A percentile compares a stretch with the other conserved stretches of the same genome.
phyloP scores from a whole-genome alignment of 2,797 vertebrate species.

The Syngnathus rostellatus region DNA sequence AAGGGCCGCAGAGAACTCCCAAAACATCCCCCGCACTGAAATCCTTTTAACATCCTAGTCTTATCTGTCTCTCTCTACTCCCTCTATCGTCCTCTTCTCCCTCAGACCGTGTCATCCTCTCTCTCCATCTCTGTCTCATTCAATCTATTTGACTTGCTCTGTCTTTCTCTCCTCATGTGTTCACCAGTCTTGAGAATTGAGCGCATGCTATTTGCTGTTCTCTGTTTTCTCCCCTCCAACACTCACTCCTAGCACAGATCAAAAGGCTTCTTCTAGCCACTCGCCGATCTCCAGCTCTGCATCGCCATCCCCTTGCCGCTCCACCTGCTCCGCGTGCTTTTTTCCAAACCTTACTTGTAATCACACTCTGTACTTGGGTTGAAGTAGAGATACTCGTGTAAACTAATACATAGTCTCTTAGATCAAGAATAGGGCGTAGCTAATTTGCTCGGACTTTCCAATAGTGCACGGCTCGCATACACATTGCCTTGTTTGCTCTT shows the following conservation, averaged over 20 bases:
- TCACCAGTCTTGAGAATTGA: slow-evolving; percentile 51
- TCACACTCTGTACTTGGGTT: background rate
- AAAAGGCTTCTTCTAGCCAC: slow-evolving; percentile 66
- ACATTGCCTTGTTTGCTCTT: slow-evolving; percentile 38
- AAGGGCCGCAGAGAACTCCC: slow-evolving; percentile 56
- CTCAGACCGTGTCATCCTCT: slow-evolving; percentile 28
- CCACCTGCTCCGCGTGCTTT: slow-evolving; percentile 47
- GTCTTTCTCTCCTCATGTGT: slow-evolving; percentile 29
- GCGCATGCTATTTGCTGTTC: slow-evolving; percentile 44
- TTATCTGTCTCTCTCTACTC: slow-evolving; percentile 51
- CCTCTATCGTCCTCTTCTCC: slow-evolving; percentile 24
- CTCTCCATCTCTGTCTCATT: slow-evolving; percentile 36
- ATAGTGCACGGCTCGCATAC: slow-evolving; percentile 19
- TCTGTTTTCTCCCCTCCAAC: slow-evolving; percentile 50
- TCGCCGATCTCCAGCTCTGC: slow-evolving; percentile 40
- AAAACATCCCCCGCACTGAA: slow-evolving; percentile 52
- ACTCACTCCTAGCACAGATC: slow-evolving; percentile 64
- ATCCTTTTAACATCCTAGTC: slow-evolving; percentile 65
- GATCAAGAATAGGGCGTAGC: slow-evolving; percentile 56
- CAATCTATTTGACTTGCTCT: slow-evolving; percentile 36
- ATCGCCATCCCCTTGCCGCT: slow-evolving; percentile 27
- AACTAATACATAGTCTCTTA: background rate
- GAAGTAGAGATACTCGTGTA: background rate
- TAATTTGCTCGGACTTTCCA: slow-evolving; percentile 41
- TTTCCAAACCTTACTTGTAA: slow-evolving; percentile 42